Percentiles rank a stretch among this genome's conserved stretches.
Conservation (phyloP, 2,113 vertebrate genomes). For the Meleagris gallopavo region DNA sequence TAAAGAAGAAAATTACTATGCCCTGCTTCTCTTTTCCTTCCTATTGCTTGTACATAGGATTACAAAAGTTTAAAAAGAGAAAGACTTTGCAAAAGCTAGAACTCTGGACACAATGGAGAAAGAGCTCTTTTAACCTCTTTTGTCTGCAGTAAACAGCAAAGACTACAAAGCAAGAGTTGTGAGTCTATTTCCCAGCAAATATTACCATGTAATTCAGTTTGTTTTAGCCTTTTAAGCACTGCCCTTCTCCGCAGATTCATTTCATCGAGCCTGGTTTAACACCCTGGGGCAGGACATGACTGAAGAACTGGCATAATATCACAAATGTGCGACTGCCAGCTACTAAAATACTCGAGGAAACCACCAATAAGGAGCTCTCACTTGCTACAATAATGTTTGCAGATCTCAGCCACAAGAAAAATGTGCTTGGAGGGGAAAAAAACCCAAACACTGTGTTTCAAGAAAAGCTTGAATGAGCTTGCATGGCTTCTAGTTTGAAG, state of each 20-base stretch:
- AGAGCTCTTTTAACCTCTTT: background rate
- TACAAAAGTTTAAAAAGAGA: background rate
- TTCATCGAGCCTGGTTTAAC: background rate
- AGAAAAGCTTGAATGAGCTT: background rate
- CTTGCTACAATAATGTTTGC: background rate
- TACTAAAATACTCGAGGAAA: background rate
- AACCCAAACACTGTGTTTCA: background rate
- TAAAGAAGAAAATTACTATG: background rate
- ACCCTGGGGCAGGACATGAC: background rate
- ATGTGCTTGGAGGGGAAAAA: rapidly evolving
- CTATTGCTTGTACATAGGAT: background rate
- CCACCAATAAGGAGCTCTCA: background rate
- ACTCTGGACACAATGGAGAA: background rate
- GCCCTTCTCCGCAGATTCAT: background rate
- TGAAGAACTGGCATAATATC: background rate
- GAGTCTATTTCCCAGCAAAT: conserved; percentile 28
- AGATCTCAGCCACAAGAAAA: background rate
- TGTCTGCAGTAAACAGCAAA: conserved; percentile 17
- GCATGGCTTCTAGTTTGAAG: background rate
- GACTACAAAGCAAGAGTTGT: conserved; percentile 4
- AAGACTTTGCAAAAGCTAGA: background rate
- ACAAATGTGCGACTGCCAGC: background rate
- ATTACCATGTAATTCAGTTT: background rate
- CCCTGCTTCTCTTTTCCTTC: background rate
- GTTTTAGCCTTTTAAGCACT: background rate